Evolutionary conservation across 2,113 vertebrate genomes (phyloP), one percentile per base, ranked within the genome.

Genomic region (Ivindomyrus marchei): DNA sequence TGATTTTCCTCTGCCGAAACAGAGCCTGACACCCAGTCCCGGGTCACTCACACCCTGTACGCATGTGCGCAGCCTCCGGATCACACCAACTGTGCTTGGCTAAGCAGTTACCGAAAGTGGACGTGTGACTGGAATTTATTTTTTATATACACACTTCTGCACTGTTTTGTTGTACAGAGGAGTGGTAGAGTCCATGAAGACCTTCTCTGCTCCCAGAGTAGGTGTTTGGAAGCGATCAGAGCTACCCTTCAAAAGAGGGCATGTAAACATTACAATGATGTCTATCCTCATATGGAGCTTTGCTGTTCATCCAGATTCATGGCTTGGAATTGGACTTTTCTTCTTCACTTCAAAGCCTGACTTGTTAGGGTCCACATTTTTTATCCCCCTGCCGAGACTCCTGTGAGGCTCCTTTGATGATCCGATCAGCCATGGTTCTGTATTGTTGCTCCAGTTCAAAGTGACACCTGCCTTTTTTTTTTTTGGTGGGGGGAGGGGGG

Each of bases 361-460:
- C 93, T 94, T 95, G 93, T 96, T 95, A 96, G 93, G 92, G 94
- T 93, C 89, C 31, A 80, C 36, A 42, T 90, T 92, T 94, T 95
- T 94, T 92, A 92, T 95, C 31, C 50, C 85, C 85, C 93, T 89
- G 92, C 17, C 31, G 56, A 89, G 93, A 91, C 92, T 90, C 91
- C 84, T 62, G 91, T 84, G 74, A 90, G 92, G 56, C 77, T 92
- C 92, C 94, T 96, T 95, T 96, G 95, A 96, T 94, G 95, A 92
- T 94, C 93, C 95, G 93, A 96, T 96, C 94, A 94, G 95, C 92
- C 92, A 93, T 94, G 93, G 94, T 94, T 95, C 94, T 93, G 91
- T 90, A 91, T 92, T 91, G 92, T 91, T 89, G 90, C 80, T 88
- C 84, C 87, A 92, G 94, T 94, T 96, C 93, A 95, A 96, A 96